Percentiles rank a stretch among this genome's conserved stretches.
phyloP scores from a whole-genome alignment of 2,797 vertebrate genomes.

The Hypotaenidia philippensis region DNA sequence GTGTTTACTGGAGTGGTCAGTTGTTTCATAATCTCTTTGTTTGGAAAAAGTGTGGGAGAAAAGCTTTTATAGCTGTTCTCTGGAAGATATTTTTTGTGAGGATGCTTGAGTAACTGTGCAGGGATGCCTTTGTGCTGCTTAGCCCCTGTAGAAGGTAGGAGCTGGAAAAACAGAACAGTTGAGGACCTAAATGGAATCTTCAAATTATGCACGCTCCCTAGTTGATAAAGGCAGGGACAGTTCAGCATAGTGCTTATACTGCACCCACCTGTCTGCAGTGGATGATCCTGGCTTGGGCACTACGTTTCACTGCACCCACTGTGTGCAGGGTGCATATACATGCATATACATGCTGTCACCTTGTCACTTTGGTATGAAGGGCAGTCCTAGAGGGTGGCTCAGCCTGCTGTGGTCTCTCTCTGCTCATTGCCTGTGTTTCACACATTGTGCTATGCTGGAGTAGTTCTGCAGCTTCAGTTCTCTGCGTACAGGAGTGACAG shows the following conservation, averaged over 20 bases:
- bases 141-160: neutral
- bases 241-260: neutral
- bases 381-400: neutral
- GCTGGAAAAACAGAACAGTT: neutral
- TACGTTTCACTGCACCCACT: neutral
- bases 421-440: neutral
- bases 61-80: neutral
- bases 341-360: neutral
- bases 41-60: neutral
- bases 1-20: neutral
- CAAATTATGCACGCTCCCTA: neutral
- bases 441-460: neutral
- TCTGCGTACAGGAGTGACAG: neutral
- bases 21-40: conserved; percentile 35
- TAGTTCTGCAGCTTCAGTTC: neutral
- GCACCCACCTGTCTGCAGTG: neutral
- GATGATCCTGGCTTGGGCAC: neutral
- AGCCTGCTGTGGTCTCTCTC: neutral
- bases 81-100: neutral
- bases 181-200: neutral
- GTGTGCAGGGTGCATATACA: neutral
- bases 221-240: neutral
- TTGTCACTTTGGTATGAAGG: neutral
- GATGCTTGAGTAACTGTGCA: neutral
- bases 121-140: neutral